Evolutionary conservation across 2,113 vertebrate genomes (phyloP), one percentile per base, ranked within the genome.

Genomic region (Psophia crepitans): DNA sequence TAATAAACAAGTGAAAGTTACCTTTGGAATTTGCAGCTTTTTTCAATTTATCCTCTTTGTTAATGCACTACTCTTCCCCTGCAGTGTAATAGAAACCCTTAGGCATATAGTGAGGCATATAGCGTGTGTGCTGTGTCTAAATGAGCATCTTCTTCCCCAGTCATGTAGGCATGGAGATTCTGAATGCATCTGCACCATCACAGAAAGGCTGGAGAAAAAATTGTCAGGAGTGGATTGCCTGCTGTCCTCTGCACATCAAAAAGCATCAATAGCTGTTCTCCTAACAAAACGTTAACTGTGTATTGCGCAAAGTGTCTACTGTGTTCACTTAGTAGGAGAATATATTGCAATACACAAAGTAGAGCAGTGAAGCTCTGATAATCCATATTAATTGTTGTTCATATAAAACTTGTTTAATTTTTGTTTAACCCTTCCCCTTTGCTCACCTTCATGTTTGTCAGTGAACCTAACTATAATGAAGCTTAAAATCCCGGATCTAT

Each of bases 101-200:
- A 28, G 1, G 1, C 14, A 4, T 22, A 4, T 3, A 23, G 6
- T 0, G 0, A 28, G 1, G 1, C 14, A 4, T 22, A 4, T 3
- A 23, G 6, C 0, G 0, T n/a, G n/a, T n/a, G n/a, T n/a, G n/a
- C 51, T 44, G 22, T 75, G 18, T 14, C 35, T 41, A 35, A 56
- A 41, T 51, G 9, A 32, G 22, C 1, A 0, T 57, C 39, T 58
- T 14, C 26, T 18, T 88, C 8, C 35, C 5, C 18, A 33, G 3
- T 37, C 15, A 6, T 32, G 4, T 35, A 77, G 28, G 23, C 32
- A 9, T 27, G 28, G 61, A 78, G 24, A 14, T 41, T 70, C 44
- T 30, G 30, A 61, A 44, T 53, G 13, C 5, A 33, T 48, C 28
- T 78, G 24, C 22, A 46, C 6, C 10, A 24, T 33, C 37, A 20